phyloP scores from a whole-genome alignment of 2,888 invertebrate genomes.

The Drosophila parthenogenetica region DNA sequence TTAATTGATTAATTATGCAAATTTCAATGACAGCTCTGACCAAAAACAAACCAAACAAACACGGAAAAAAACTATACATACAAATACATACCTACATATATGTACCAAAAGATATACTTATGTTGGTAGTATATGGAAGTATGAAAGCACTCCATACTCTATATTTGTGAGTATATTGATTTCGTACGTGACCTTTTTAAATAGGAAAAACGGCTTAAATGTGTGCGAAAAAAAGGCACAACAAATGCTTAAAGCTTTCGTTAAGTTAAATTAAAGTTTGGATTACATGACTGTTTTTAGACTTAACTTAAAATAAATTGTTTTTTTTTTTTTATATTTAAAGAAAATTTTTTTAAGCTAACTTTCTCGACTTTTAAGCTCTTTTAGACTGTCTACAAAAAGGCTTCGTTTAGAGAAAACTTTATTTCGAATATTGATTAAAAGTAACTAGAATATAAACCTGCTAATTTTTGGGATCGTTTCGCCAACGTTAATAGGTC shows the following conservation, averaged over 20 bases:
- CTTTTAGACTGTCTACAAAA: too few species aligned
- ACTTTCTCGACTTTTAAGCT: too few species aligned
- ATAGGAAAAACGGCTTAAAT: not conserved
- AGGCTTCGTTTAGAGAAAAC: too few species aligned
- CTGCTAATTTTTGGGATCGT: too few species aligned
- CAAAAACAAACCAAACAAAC: slow-evolving; percentile 9
- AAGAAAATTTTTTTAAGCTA: too few species aligned
- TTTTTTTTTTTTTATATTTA: too few species aligned
- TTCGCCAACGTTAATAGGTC: too few species aligned
- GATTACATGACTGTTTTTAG: too few species aligned
- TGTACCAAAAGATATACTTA: too few species aligned
- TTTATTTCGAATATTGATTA: too few species aligned
- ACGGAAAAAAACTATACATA: not conserved
- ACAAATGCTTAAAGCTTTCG: not conserved
- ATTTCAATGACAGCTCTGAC: slow-evolving; percentile 49
- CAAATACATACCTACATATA: not conserved
- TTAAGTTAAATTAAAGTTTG: not conserved
- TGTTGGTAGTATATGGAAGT: not conserved
- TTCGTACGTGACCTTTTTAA: not conserved
- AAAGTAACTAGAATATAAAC: too few species aligned
- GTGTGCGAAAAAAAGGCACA: not conserved
- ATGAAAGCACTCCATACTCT: slow-evolving; percentile 1
- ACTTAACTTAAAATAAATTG: too few species aligned
- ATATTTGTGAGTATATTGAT: not conserved
- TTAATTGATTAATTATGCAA: slow-evolving; percentile 78